Evolutionary conservation across 2,888 invertebrate genomes (phyloP).

Genomic region (Lycaena phlaeas): DNA sequence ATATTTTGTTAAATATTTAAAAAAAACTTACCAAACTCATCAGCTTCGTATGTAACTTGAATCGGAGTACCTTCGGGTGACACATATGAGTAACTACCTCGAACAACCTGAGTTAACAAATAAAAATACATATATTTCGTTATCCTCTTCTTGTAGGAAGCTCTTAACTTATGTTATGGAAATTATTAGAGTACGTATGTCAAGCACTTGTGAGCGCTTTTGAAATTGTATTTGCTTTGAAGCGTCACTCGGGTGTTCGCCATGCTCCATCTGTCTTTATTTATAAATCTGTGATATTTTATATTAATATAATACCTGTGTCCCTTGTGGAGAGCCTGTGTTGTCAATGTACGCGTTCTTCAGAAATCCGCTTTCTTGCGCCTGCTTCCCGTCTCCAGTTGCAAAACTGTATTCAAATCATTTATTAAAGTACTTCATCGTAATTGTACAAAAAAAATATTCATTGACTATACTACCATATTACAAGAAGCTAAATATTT

Average conservation of each 20-base stretch:
- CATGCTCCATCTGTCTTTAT: too few relatives aligned
- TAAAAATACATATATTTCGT: too few relatives aligned
- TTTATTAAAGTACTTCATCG: slow-evolving; percentile 11
- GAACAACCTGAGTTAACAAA: slow-evolving; percentile 74
- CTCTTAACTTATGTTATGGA: too few relatives aligned
- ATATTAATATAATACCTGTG: slow-evolving; percentile 37
- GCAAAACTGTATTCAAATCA: slow-evolving; percentile 69
- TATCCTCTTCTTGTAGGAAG: too few relatives aligned
- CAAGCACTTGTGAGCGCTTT: too few relatives aligned
- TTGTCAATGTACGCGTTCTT: slow-evolving; percentile 79
- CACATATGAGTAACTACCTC: slow-evolving; percentile 83
- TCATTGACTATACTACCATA: too few relatives aligned
- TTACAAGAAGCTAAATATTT: too few relatives aligned
- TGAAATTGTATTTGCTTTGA: too few relatives aligned
- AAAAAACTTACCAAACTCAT: slow-evolving; percentile 77
- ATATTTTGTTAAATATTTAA: slow-evolving; percentile 4
- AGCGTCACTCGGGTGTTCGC: too few relatives aligned
- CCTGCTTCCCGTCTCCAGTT: slow-evolving; percentile 84
- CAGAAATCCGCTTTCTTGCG: slow-evolving; percentile 83
- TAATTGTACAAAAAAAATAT: slow-evolving; percentile 24
- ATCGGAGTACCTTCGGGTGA: slow-evolving; percentile 83
- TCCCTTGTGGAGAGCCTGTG: slow-evolving; percentile 75
- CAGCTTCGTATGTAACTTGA: slow-evolving; percentile 79
- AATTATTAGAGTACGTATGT: too few relatives aligned
- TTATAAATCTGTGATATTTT: too few relatives aligned